Evolutionary conservation across 2,113 vertebrate genomes (phyloP).

Genomic region (Sorex fumeus): DNA sequence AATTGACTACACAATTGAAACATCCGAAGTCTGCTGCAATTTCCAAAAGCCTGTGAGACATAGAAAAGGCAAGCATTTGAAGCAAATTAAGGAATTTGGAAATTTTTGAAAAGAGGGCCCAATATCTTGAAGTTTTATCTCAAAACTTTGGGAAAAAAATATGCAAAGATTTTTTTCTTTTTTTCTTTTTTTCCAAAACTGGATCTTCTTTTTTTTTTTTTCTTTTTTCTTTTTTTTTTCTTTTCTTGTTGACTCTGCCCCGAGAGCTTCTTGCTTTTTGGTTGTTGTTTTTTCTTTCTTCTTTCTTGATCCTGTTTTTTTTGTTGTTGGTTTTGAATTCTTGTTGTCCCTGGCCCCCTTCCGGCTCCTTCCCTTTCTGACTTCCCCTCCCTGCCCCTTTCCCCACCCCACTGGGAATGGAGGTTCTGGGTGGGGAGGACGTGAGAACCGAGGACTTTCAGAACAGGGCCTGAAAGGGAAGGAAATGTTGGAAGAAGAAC

Average conservation of each 20-base stretch:
- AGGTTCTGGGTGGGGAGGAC: slow-evolving; percentile 53
- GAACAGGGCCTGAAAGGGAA: slow-evolving; percentile 55
- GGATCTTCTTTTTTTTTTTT: slow-evolving; percentile 83
- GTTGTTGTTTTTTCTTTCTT: slow-evolving; percentile 81
- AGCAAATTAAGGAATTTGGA: slow-evolving; percentile 76
- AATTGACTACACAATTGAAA: slow-evolving; percentile 72
- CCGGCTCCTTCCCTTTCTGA: slow-evolving; percentile 81
- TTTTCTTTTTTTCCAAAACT: slow-evolving; percentile 81
- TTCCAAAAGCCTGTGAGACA: slow-evolving; percentile 73
- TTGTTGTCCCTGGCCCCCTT: slow-evolving; percentile 76
- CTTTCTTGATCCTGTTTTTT: slow-evolving; percentile 82
- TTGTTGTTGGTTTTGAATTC: slow-evolving; percentile 83
- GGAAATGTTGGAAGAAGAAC: neutral
- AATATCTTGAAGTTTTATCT: slow-evolving; percentile 83
- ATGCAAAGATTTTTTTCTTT: slow-evolving; percentile 81
- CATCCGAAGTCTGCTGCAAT: slow-evolving; percentile 62
- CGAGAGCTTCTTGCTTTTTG: slow-evolving; percentile 82
- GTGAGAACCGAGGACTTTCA: slow-evolving; percentile 30
- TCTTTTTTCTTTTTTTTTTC: slow-evolving; percentile 80
- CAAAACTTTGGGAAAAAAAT: slow-evolving; percentile 82
- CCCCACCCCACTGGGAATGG: slow-evolving; percentile 70
- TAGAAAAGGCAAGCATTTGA: slow-evolving; percentile 72
- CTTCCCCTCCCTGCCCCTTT: slow-evolving; percentile 68
- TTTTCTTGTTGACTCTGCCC: slow-evolving; percentile 84
- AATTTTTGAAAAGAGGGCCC: slow-evolving; percentile 81